Conservation (phyloP, 2,113 vertebrate species). For the Rhegmatorhina hoffmannsi region DNA sequence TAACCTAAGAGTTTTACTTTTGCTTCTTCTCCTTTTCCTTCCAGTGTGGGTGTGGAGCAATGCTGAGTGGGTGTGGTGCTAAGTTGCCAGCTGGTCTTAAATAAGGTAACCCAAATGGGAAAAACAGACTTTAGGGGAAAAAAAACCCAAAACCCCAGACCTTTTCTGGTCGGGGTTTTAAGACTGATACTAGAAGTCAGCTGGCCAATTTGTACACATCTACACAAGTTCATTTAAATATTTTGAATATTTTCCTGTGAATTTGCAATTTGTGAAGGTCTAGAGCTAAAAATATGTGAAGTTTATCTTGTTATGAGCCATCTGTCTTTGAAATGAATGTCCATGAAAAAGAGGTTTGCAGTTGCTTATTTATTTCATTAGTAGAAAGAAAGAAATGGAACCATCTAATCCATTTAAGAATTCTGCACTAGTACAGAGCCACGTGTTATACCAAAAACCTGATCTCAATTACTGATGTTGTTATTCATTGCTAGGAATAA, state of each 20-base stretch:
- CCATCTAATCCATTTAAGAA: not conserved
- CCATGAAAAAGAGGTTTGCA: not conserved
- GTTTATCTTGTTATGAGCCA: fast-evolving
- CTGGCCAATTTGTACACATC: not conserved
- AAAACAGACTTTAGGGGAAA: not conserved
- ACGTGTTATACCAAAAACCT: not conserved
- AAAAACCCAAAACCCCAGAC: too few relatives aligned
- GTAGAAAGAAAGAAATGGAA: not conserved
- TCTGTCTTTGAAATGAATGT: not conserved
- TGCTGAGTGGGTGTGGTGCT: not conserved
- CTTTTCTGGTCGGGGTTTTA: too few relatives aligned
- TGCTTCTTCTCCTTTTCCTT: not conserved
- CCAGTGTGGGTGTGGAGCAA: not conserved
- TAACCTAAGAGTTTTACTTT: not conserved
- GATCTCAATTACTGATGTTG: not conserved
- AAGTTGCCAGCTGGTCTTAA: not conserved
- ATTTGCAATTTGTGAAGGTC: not conserved
- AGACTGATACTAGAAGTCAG: not conserved
- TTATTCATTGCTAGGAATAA: not conserved
- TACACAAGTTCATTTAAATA: not conserved
- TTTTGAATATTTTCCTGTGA: not conserved
- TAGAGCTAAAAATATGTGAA: not conserved
- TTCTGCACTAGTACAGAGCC: not conserved
- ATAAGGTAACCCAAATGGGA: not conserved
- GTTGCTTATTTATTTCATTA: not conserved